Conservation (phyloP, 2,888 invertebrate species). For the Microctonus aethiopoides region DNA sequence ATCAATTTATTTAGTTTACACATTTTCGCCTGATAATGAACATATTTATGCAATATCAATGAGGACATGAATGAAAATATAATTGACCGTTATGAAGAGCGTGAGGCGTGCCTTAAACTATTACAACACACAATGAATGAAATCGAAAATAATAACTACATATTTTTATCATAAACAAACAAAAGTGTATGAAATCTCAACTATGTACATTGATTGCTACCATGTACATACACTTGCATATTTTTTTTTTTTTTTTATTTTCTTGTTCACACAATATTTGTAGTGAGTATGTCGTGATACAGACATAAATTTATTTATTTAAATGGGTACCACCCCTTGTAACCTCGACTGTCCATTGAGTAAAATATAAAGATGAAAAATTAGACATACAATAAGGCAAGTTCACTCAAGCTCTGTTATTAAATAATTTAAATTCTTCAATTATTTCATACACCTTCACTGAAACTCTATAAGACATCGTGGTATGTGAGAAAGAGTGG, state of each 20-base stretch:
- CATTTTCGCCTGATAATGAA: slow-evolving; percentile 47
- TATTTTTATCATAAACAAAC: slow-evolving; percentile 37
- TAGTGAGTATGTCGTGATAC: slow-evolving; percentile 56
- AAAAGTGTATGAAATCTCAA: slow-evolving; percentile 37
- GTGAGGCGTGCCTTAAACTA: slow-evolving; percentile 64
- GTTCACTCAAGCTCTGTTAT: slow-evolving; percentile 57
- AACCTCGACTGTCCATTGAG: neutral
- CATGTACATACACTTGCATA: slow-evolving; percentile 52
- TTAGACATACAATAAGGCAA: slow-evolving; percentile 49
- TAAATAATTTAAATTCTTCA: slow-evolving; percentile 55
- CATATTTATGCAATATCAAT: slow-evolving; percentile 60
- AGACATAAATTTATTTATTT: slow-evolving; percentile 40
- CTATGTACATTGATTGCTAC: slow-evolving; percentile 43
- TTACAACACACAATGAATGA: slow-evolving; percentile 42
- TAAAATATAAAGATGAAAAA: slow-evolving; percentile 4
- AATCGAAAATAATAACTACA: slow-evolving; percentile 37
- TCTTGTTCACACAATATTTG: slow-evolving; percentile 38
- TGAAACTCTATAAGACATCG: slow-evolving; percentile 44
- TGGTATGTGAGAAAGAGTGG: slow-evolving; percentile 55
- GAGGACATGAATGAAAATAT: slow-evolving; percentile 39
- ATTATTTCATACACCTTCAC: slow-evolving; percentile 51
- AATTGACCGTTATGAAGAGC: slow-evolving; percentile 53
- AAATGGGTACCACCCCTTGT: neutral
- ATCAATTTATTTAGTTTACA: slow-evolving; percentile 58
- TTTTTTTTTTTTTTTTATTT: slow-evolving; percentile 29